Evolutionary conservation across 2,113 vertebrate genomes (phyloP).

Genomic region (Microtus oregoni): DNA sequence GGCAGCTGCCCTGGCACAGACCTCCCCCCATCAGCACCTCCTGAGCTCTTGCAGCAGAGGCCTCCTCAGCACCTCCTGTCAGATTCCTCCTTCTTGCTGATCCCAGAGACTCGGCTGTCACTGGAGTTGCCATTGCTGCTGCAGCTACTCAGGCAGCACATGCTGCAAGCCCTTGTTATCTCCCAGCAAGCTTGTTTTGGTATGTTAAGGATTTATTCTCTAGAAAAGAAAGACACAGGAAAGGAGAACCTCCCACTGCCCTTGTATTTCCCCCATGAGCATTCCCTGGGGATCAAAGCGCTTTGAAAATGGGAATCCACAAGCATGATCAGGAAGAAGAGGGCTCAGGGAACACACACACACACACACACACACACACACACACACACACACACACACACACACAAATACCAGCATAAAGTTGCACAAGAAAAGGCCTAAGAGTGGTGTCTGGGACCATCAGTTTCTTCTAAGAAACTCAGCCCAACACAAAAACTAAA

Average conservation of each 20-base stretch:
- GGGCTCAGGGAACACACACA: neutral
- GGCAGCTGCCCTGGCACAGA: slow-evolving; percentile 13
- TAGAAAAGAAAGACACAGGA: slow-evolving; percentile 47
- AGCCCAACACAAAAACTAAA: neutral
- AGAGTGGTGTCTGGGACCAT: neutral
- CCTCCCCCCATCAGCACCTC: slow-evolving; percentile 76
- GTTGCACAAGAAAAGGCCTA: neutral
- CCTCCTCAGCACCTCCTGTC: slow-evolving; percentile 79
- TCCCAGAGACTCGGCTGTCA: slow-evolving; percentile 70
- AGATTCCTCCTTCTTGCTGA: slow-evolving; percentile 74
- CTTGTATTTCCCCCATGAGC: neutral
- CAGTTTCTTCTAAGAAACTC: neutral
- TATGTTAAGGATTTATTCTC: slow-evolving; percentile 78
- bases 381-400: neutral
- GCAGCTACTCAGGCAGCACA: slow-evolving; percentile 66
- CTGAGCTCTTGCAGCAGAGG: slow-evolving; percentile 49
- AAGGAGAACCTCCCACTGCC: neutral
- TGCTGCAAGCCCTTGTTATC: slow-evolving; percentile 73
- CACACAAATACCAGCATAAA: neutral
- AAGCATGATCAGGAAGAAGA: neutral
- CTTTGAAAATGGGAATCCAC: slow-evolving; percentile 14
- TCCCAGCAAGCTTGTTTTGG: slow-evolving; percentile 64
- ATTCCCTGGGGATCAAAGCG: neutral
- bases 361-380: too few species aligned
- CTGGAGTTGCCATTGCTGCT: slow-evolving; percentile 52